phyloP scores from a whole-genome alignment of 2,888 invertebrate genomes.

The Seira sanloemensis region DNA sequence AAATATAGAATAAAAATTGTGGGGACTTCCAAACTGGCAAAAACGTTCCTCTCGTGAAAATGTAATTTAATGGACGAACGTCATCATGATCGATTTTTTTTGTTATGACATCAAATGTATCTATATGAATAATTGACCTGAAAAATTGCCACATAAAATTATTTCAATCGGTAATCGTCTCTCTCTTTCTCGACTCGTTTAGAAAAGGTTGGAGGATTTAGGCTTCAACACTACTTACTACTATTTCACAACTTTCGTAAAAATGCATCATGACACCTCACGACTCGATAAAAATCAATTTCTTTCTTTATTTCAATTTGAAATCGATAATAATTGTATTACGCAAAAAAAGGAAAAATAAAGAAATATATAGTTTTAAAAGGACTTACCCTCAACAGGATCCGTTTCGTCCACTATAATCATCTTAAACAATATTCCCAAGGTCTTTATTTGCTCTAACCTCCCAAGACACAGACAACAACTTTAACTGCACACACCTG shows the following conservation, averaged over 20 bases:
- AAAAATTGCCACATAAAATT: background rate
- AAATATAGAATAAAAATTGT: too few relatives aligned
- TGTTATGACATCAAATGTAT: background rate
- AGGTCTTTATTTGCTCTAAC: background rate
- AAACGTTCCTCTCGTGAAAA: too few relatives aligned
- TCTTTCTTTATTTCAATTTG: background rate
- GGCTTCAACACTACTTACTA: too few relatives aligned
- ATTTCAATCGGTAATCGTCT: background rate
- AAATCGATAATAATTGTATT: background rate
- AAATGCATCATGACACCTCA: background rate
- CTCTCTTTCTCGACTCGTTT: background rate
- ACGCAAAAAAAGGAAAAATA: background rate
- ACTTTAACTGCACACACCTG: slow-evolving; percentile 4
- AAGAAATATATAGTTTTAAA: slow-evolving; percentile 21
- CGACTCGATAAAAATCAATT: background rate
- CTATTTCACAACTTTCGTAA: slow-evolving; percentile 9
- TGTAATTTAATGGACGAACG: too few relatives aligned
- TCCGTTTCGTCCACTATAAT: slow-evolving; percentile 93
- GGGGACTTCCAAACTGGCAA: too few relatives aligned
- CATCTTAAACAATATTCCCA: slow-evolving; percentile 79
- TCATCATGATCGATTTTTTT: background rate
- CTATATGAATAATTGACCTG: background rate
- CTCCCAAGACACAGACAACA: background rate
- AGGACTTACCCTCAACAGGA: slow-evolving; percentile 90
- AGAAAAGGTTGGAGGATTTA: background rate